Base-by-base conservation (phyloP, 2,888 invertebrate species). In the Griposia aprilina region DNA sequence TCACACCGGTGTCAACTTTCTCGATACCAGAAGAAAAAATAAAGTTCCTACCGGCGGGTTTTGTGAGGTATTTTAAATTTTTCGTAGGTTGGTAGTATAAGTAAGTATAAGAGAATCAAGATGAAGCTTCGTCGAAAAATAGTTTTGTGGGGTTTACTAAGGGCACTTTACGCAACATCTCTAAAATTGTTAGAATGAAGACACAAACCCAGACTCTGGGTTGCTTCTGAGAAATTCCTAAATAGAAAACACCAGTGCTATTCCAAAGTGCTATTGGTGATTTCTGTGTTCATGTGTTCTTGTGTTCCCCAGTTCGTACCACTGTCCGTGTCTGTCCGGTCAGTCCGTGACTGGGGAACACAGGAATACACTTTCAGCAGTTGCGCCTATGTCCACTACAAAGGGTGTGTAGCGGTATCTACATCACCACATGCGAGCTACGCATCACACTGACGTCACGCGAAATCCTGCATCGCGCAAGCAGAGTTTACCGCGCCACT, bases 31-130 rank as follows among this genome's bases (percentile, higher is more conserved):
- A 68, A 90, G 93, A 69, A 45, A 83, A 2, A 67, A n/a, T 0
- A 91, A 90, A 57, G 30, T 82, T 1, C 2, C 75, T 1, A 88
- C 91, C 2, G 96, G 96, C 66, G 96, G 96, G 0, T 96, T 96
- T 84, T 96, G 96, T 89, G 95, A 96, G 93, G 96, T 95, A 77
- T 48, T 13, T 20, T 6, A 26, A 26, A 48, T 8, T 41, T n/a
- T n/a, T 30, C 41, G n/a, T 36, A 60, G 3, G 20, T 36, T 20
- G 5, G 0, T 10, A n/a, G 6, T 20, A 4, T 15, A 17, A 60
- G 17, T 36, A 41, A 15, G 52, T 52, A 10, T 23, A 36, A 2
- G 8, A n/a, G 17, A 45, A 66, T 45, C 2, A 26, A 26, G 11
- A 45, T 45, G 11, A 26, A 17, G 41, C 17, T 65, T 15, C n/a